A percentile compares a stretch with the other conserved stretches of the same genome.
Conservation (phyloP, 2,888 invertebrate species). For the Polydrusus tereticollis region DNA sequence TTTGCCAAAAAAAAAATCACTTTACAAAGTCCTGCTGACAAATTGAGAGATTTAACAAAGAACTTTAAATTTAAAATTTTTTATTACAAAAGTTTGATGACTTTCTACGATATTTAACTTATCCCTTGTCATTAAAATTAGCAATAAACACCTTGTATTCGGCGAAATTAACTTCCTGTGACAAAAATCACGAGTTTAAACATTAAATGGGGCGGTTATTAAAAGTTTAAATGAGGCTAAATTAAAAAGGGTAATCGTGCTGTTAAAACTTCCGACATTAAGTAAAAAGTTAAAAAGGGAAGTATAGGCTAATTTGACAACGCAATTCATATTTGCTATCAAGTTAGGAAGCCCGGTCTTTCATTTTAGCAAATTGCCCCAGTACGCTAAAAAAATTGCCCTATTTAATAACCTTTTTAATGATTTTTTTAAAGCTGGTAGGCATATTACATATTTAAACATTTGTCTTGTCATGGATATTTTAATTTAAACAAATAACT, state of each 20-base stretch:
- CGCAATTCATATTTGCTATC: constrained; percentile 41
- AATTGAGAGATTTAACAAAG: no score
- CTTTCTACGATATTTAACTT: constrained; percentile 4
- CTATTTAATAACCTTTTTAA: not conserved
- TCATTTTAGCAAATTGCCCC: constrained; percentile 30
- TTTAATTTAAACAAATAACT: no score
- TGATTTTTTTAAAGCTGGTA: no score
- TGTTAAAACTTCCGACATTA: constrained; percentile 25
- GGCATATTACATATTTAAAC: no score
- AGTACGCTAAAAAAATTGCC: constrained; percentile 6
- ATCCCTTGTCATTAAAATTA: constrained; percentile 24
- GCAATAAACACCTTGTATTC: constrained; percentile 43
- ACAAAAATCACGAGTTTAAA: constrained; percentile 42
- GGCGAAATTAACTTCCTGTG: constrained; percentile 24
- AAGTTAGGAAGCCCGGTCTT: constrained; percentile 27
- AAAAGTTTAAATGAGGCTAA: constrained; percentile 45
- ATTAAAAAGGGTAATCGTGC: constrained; percentile 41
- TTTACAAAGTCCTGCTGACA: no score
- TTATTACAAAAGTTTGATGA: constrained; percentile 39
- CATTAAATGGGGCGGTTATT: constrained; percentile 36
- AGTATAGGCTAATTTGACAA: constrained; percentile 36
- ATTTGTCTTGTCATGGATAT: no score
- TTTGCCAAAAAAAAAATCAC: no score
- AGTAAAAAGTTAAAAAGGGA: constrained; percentile 16
- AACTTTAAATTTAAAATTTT: constrained; percentile 34